phyloP scores from a whole-genome alignment of 2,113 vertebrate genomes.

The Carettochelys insculpta region DNA sequence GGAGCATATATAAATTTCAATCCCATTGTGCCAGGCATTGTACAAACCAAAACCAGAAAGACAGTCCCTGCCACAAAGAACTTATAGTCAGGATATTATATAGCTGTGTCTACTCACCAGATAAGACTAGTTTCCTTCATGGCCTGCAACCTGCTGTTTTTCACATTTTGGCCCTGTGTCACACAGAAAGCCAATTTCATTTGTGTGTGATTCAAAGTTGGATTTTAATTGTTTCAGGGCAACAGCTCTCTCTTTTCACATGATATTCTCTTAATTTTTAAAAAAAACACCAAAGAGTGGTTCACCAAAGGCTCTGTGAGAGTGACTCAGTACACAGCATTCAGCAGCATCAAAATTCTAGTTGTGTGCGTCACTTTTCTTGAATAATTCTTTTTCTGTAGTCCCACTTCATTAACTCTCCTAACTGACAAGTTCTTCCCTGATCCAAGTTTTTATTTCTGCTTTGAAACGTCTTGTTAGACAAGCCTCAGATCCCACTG shows the following conservation, averaged over 20 bases:
- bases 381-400: slow-evolving; percentile 66
- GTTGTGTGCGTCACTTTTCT: slow-evolving; percentile 54
- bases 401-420: slow-evolving; percentile 63
- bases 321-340: slow-evolving; percentile 48
- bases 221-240: neutral
- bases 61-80: neutral
- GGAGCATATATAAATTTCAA: neutral
- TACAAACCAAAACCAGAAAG: neutral
- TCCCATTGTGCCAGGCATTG: neutral
- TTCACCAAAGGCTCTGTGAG: neutral
- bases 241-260: neutral
- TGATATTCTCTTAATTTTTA: slow-evolving; percentile 7
- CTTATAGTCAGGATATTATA: rapidly evolving
- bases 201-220: neutral
- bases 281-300: neutral
- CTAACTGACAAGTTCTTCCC: slow-evolving; percentile 68
- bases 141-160: neutral
- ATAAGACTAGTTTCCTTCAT: neutral
- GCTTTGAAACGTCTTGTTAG: slow-evolving; percentile 73
- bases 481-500: slow-evolving; percentile 62
- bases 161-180: neutral
- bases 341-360: slow-evolving; percentile 53
- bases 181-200: neutral
- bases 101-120: neutral
- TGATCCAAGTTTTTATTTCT: slow-evolving; percentile 65